Percentiles rank a stretch among this genome's conserved stretches.
Conservation (phyloP, 2,797 vertebrate species). For the Nannoperca australis region DNA sequence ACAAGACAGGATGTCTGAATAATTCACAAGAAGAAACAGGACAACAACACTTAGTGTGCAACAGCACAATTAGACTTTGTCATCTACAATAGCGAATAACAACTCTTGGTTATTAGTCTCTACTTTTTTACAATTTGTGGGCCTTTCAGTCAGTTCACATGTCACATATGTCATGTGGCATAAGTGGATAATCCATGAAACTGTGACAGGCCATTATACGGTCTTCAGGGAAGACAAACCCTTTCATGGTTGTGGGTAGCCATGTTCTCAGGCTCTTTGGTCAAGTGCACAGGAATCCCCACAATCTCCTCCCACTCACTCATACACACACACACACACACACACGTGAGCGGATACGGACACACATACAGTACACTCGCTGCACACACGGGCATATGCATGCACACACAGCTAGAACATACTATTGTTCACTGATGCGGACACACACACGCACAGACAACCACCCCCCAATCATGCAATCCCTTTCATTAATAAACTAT, state of each 20-base stretch:
- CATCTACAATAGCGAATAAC: constrained; percentile 9
- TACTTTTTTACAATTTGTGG: constrained; percentile 28
- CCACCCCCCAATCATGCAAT: constrained; percentile 69
- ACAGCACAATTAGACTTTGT: constrained; percentile 24
- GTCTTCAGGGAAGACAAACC: constrained; percentile 62
- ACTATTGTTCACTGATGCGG: constrained; percentile 45
- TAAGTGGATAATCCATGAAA: constrained; percentile 43
- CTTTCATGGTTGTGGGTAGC: constrained; percentile 47
- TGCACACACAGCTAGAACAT: constrained; percentile 25
- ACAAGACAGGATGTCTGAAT: constrained; percentile 49
- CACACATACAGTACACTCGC: constrained; percentile 8
- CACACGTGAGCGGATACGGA: neutral
- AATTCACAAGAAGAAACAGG: constrained; percentile 49
- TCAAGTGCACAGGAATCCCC: constrained; percentile 59
- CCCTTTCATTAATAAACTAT: constrained; percentile 83
- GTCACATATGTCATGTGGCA: constrained; percentile 61
- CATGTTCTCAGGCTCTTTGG: constrained; percentile 58
- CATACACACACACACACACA: constrained; percentile 8
- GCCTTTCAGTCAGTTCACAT: constrained; percentile 37
- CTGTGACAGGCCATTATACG: constrained; percentile 59
- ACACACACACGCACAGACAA: constrained; percentile 39
- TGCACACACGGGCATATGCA: constrained; percentile 9
- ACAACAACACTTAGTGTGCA: constrained; percentile 52
- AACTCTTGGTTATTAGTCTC: constrained; percentile 27
- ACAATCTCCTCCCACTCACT: constrained; percentile 46